Evolutionary conservation across 2,113 vertebrate species (phyloP), one percentile per base, ranked within the genome.

Genomic region (Paratilapia polleni): DNA sequence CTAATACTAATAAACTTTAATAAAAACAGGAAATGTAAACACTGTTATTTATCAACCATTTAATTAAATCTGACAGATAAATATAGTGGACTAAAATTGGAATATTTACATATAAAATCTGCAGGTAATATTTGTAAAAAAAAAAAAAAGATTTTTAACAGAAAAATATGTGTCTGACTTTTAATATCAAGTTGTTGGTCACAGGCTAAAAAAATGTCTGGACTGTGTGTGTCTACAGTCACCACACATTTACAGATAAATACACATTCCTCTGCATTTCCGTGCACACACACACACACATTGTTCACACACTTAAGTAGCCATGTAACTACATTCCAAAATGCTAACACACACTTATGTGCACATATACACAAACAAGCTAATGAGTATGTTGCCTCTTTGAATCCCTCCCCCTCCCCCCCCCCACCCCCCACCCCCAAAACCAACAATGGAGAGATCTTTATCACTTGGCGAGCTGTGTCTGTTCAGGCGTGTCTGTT

Each of bases 401-500:
- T 81, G 76, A 89, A 88, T 91, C 77, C 2, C 61, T 54, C 74
- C 78, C 75, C 89, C 92, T n/a, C 92, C 88, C 88, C 82, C 57
- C 80, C n/a, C n/a, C n/a, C n/a, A n/a, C 75, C 89, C 92, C n/a
- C 92, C 88, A 88, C 82, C 57, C 80, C 70, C 62, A 57, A 80
- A 87, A 57, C 19, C 90, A 92, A 94, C 93, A 94, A 94, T 94
- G 91, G 92, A 85, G 82, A 91, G 93, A 94, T 94, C 92, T 88
- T 94, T 93, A 95, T 95, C 92, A 58, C 49, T 81, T 85, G 80
- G 81, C 86, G 20, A 62, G 77, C 81, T 34, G 43, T 28, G 84
- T 91, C 88, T 87, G 85, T 85, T 87, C 70, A 60, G 61, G 13
- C 15, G 5, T 90, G 84, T 95, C n/a, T n/a, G n/a, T n/a, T n/a